Evolutionary conservation across 2,888 invertebrate species (phyloP).

Genomic region (Sipunculus nudus): DNA sequence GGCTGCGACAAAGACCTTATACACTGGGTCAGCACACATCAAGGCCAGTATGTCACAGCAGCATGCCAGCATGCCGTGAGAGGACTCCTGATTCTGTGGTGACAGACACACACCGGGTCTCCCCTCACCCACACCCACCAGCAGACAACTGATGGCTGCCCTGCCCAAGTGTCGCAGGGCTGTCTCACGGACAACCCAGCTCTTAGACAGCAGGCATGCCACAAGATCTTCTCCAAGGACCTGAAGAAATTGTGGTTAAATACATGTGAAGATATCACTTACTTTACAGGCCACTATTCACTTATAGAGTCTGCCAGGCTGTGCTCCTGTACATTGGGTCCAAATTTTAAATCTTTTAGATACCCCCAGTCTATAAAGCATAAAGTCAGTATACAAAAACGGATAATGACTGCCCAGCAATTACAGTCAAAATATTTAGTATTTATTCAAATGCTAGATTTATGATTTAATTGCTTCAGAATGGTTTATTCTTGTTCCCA

Average conservation of each 20-base stretch:
- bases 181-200: slow-evolving; percentile 66
- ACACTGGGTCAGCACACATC: slow-evolving; percentile 67
- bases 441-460: no score
- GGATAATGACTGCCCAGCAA: no score
- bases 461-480: no score
- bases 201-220: slow-evolving; percentile 65
- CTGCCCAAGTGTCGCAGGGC: slow-evolving; percentile 60
- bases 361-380: no score
- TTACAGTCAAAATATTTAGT: no score
- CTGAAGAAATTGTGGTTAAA: slow-evolving; percentile 37
- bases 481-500: no score
- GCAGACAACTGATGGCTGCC: slow-evolving; percentile 53
- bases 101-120: slow-evolving; percentile 49
- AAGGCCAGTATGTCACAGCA: slow-evolving; percentile 65
- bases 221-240: slow-evolving; percentile 66
- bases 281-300: no score
- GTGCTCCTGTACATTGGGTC: no score
- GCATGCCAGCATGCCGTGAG: slow-evolving; percentile 55
- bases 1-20: slow-evolving; percentile 67
- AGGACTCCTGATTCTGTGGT: slow-evolving; percentile 46
- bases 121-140: slow-evolving; percentile 53
- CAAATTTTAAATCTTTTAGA: no score
- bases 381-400: no score
- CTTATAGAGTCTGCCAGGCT: no score
- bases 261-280: no score